Evolutionary conservation across 1,140 invertebrate species (phyloP), one percentile per base, ranked within the genome.

Genomic region (Platyura marginata): DNA sequence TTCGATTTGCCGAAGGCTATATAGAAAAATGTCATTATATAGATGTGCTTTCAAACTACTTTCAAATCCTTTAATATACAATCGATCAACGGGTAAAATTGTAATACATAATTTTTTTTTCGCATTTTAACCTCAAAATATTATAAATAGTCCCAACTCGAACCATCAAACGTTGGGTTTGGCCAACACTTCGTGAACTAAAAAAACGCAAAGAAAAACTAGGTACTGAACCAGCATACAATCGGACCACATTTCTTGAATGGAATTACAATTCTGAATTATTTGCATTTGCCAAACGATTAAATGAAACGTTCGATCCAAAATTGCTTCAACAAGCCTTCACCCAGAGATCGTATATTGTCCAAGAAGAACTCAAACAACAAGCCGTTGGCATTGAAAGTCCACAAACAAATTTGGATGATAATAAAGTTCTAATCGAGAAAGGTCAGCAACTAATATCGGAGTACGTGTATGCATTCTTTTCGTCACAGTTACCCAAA

Each of bases 201-300:
- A 49, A 46, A 5, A 52, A 50, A 9, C 51, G 56, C 2, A 44
- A 49, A 21, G 49, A 57, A 21, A 59, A 59, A 44, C 41, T 55
- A 22, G 58, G 55, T 20, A 45, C 49, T 13, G 46, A 48, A 16
- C 46, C 49, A 5, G 54, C 59, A 40, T 36, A 44, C 18, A 63
- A 63, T 3, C 67, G 83, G 32, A 77, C 70, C 22, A 66, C 66
- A 23, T 85, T 70, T 52, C 42, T 81, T 10, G 83, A 88, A 48
- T 88, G 84, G 90, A 94, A 94, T 59, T 80, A 88, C 57, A 71
- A 81, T 47, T 73, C 85, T 0, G 92, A 96, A 66, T 44, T 94
- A 15, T 93, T 69, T 68, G 82, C 88, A 3, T 94, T 95, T 68
- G 79, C 77, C 21, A 75, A 79, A 51, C 67, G 92, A 34, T 62